A percentile compares a stretch with the other conserved stretches of the same genome.
These are phyloP conservation scores for Arbacia lixula DNA, from an alignment of 53 echinoderm and acorn worm species.

Conservation along the genomic window DNA sequence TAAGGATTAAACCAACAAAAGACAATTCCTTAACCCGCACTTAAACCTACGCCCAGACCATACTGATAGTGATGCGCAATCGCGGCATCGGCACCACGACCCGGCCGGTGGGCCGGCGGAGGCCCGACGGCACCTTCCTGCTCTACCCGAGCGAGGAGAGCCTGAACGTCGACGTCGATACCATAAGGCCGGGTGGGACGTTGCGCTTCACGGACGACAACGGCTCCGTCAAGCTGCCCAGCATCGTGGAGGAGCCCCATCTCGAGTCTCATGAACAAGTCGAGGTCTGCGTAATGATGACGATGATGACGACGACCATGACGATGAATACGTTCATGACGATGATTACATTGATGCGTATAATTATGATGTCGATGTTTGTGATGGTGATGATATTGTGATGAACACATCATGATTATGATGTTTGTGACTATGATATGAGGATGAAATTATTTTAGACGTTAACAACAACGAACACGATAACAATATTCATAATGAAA, in stretches of 20 bases:
- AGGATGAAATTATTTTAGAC: too few relatives aligned
- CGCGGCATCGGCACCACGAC: conserved; percentile 3
- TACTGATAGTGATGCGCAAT: conserved; percentile 21
- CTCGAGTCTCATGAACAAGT: neutral
- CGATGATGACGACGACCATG: neutral
- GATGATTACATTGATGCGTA: too few relatives aligned
- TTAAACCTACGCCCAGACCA: conserved; percentile 5
- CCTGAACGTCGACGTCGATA: neutral
- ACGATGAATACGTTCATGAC: conserved; percentile 2
- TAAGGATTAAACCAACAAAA: too few relatives aligned
- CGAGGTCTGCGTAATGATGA: neutral
- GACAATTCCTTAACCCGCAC: neutral
- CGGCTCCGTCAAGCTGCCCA: conserved; percentile 18
- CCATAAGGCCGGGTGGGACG: neutral
- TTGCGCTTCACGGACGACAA: conserved; percentile 14
- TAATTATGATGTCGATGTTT: too few relatives aligned
- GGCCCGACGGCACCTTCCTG: conserved; percentile 43
- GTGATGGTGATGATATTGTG: too few relatives aligned
- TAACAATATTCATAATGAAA: too few relatives aligned
- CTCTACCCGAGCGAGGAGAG: conserved; percentile 44
- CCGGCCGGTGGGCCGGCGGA: conserved; percentile 17
- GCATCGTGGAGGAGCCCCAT: conserved; percentile 40
- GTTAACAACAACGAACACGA: too few relatives aligned
- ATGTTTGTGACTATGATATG: too few relatives aligned
- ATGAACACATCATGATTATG: too few relatives aligned